These are phyloP conservation scores for Cyclargus thomasi DNA, from an alignment of 1,140 invertebrate genomes.

Conservation along the genomic window DNA sequence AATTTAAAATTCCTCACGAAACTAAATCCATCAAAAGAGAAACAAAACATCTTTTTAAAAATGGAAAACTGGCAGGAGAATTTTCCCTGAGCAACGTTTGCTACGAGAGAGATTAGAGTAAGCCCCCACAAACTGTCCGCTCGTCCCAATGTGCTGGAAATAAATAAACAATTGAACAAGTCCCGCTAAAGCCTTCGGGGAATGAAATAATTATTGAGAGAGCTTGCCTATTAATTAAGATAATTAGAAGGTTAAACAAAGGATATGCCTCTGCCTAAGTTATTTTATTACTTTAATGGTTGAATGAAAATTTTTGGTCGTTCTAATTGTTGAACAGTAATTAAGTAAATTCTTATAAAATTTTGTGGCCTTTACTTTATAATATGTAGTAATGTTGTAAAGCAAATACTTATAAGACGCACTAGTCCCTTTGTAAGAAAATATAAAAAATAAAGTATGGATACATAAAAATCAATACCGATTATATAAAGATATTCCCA, in stretches of 20 bases:
- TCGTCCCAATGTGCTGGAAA: constrained; percentile 35
- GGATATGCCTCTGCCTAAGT: neutral
- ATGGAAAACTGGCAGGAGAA: constrained; percentile 39
- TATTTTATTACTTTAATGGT: neutral
- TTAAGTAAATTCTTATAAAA: no score
- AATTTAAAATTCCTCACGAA: neutral
- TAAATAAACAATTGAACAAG: constrained; percentile 32
- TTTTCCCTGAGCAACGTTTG: constrained; percentile 39
- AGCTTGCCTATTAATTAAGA: neutral
- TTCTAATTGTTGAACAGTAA: neutral
- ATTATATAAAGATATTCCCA: no score
- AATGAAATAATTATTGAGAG: constrained; percentile 16
- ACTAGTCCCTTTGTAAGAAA: no score
- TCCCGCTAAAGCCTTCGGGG: constrained; percentile 26
- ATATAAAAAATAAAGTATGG: no score
- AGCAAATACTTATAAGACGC: no score
- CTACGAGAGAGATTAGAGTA: constrained; percentile 45
- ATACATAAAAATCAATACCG: no score
- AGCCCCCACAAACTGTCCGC: constrained; percentile 49
- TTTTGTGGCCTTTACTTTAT: no score
- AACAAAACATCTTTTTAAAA: neutral
- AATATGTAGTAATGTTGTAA: no score
- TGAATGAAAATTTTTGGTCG: neutral
- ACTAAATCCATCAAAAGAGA: neutral
- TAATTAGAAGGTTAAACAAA: constrained; percentile 12